Percentiles rank a stretch among this genome's conserved stretches.
phyloP scores from a whole-genome alignment of 2,888 invertebrate genomes.

The Galeruca laticollis region DNA sequence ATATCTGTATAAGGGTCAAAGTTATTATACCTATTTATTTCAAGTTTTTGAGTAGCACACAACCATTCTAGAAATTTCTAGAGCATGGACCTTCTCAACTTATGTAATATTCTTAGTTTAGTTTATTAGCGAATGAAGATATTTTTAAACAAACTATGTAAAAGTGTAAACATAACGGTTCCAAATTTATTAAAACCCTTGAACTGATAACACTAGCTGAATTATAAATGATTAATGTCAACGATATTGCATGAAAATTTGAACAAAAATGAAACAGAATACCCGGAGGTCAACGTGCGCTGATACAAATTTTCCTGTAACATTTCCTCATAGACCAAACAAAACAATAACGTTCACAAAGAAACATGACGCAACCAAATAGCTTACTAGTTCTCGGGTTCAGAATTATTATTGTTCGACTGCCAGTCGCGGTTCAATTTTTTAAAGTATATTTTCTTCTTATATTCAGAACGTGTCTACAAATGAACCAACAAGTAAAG shows the following conservation, averaged over 20 bases:
- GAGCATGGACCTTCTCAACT: no score
- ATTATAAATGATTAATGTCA: neutral
- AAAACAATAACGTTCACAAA: neutral
- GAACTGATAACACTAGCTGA: neutral
- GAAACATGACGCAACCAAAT: constrained; percentile 10
- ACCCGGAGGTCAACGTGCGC: neutral
- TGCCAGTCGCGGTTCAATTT: constrained; percentile 7
- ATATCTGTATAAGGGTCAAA: no score
- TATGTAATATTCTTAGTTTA: no score
- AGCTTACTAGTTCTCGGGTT: constrained; percentile 7
- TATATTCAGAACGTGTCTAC: constrained; percentile 19
- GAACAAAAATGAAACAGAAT: neutral
- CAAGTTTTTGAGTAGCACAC: no score
- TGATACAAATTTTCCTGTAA: neutral
- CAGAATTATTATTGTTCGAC: constrained; percentile 1
- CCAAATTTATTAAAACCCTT: no score
- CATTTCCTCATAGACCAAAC: constrained; percentile 16
- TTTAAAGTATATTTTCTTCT: neutral
- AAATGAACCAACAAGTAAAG: constrained; percentile 15
- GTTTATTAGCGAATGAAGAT: no score
- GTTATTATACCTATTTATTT: no score
- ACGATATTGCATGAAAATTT: neutral
- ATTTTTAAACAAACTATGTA: no score
- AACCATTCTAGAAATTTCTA: no score
- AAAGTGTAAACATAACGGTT: no score